phyloP scores from a whole-genome alignment of 1,140 invertebrate species.

The Theocolax elegans region DNA sequence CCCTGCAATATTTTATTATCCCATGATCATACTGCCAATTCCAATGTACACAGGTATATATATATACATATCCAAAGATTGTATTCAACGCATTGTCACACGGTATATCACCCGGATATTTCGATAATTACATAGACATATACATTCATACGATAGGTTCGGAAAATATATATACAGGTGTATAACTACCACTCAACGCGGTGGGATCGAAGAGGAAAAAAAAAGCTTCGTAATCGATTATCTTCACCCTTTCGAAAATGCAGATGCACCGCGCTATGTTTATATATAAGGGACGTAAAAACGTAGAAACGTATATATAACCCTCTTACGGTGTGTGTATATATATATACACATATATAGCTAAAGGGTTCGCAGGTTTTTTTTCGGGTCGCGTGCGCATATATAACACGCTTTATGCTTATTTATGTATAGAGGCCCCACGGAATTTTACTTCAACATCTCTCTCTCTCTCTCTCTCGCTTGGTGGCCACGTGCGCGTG shows the following conservation, averaged over 20 bases:
- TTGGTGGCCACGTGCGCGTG: slow-evolving; percentile 49
- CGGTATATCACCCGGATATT: too few relatives aligned
- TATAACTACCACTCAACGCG: too few relatives aligned
- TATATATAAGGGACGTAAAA: slow-evolving; percentile 32
- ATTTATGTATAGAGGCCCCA: slow-evolving; percentile 59
- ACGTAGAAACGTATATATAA: slow-evolving; percentile 44
- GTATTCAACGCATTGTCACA: too few relatives aligned
- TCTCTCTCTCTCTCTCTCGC: not conserved
- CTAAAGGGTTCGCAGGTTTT: slow-evolving; percentile 49
- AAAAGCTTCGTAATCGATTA: slow-evolving; percentile 57
- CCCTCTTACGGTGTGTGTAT: slow-evolving; percentile 32
- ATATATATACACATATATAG: too few relatives aligned
- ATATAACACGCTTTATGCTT: slow-evolving; percentile 55
- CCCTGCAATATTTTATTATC: slow-evolving; percentile 62
- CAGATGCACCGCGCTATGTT: slow-evolving; percentile 46
- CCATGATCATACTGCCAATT: not conserved
- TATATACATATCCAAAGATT: too few relatives aligned
- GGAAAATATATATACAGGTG: too few relatives aligned
- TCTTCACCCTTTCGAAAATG: slow-evolving; percentile 60
- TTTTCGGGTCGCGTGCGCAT: slow-evolving; percentile 53
- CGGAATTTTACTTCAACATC: slow-evolving; percentile 54
- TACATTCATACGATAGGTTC: too few relatives aligned
- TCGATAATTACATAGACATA: too few relatives aligned
- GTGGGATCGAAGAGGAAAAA: too few relatives aligned
- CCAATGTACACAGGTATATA: too few relatives aligned